phyloP scores from a whole-genome alignment of 1,140 invertebrate species.

The Sminthurides bifidus region DNA sequence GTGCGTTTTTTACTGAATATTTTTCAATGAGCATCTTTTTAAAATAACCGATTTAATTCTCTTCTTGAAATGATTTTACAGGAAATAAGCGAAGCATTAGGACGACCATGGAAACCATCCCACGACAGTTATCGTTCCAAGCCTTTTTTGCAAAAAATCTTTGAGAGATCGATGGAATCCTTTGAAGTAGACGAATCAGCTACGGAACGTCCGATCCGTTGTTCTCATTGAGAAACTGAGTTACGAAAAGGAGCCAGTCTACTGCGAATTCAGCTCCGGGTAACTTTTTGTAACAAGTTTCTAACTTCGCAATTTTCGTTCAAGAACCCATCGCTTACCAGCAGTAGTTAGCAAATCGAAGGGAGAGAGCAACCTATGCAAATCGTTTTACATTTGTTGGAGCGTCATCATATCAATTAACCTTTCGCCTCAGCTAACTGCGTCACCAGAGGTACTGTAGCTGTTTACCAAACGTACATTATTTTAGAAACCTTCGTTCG shows the following conservation, averaged over 20 bases:
- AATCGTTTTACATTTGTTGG: too few species aligned
- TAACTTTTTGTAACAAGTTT: neutral
- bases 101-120: slow-evolving; percentile 12
- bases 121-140: neutral
- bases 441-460: too few species aligned
- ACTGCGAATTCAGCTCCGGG: neutral
- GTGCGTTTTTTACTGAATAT: slow-evolving; percentile 5
- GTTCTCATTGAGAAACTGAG: neutral
- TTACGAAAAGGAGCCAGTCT: neutral
- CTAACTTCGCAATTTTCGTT: neutral
- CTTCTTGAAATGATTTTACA: slow-evolving; percentile 7
- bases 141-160: neutral
- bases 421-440: too few species aligned
- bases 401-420: too few species aligned
- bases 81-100: slow-evolving; percentile 23
- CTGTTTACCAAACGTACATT: too few species aligned
- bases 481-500: too few species aligned
- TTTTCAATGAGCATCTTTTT: neutral
- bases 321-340: neutral
- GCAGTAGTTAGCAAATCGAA: neutral
- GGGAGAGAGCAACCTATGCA: neutral
- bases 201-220: neutral
- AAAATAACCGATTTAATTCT: slow-evolving; percentile 1
- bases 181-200: neutral
- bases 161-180: neutral